phyloP scores from a whole-genome alignment of 2,797 vertebrate species.

The Neostethus bicornis region DNA sequence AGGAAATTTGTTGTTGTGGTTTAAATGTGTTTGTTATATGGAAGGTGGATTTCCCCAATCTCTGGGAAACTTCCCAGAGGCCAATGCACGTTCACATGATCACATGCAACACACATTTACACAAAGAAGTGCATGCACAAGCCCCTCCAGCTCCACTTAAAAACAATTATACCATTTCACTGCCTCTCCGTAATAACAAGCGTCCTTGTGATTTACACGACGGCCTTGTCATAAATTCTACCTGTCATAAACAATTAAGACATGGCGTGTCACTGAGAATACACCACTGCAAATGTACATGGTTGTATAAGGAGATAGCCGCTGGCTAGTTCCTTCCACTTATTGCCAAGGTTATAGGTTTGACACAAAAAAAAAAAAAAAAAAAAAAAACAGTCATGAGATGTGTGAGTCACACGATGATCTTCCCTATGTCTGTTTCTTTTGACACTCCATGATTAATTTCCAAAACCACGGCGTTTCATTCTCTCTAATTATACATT shows the following conservation, averaged over 20 bases:
- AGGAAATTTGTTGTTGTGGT: constrained; percentile 65
- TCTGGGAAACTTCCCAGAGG: constrained; percentile 69
- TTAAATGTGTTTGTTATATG: constrained; percentile 59
- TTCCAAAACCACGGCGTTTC: constrained; percentile 15
- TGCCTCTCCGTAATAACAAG: constrained; percentile 67
- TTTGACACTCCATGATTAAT: background rate
- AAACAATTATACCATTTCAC: constrained; percentile 69
- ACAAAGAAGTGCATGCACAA: constrained; percentile 27
- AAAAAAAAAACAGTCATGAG: constrained; percentile 58
- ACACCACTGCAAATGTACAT: constrained; percentile 14
- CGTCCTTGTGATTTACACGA: constrained; percentile 58
- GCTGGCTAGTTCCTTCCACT: constrained; percentile 25
- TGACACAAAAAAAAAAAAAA: constrained; percentile 58
- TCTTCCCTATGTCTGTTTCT: constrained; percentile 11
- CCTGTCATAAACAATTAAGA: constrained; percentile 57
- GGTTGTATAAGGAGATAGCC: constrained; percentile 34
- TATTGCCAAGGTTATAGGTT: constrained; percentile 25
- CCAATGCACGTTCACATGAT: constrained; percentile 46
- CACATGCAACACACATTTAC: constrained; percentile 41
- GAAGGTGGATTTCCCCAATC: constrained; percentile 67
- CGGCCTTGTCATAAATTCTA: constrained; percentile 50
- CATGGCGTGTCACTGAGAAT: constrained; percentile 49
- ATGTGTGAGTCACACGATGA: constrained; percentile 46
- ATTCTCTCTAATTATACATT: background rate
- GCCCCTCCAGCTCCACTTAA: constrained; percentile 55